Percentiles rank a stretch among this genome's conserved stretches.
Evolutionary conservation across 2,888 invertebrate genomes (phyloP).

Genomic region (Epinotia brunnichana): DNA sequence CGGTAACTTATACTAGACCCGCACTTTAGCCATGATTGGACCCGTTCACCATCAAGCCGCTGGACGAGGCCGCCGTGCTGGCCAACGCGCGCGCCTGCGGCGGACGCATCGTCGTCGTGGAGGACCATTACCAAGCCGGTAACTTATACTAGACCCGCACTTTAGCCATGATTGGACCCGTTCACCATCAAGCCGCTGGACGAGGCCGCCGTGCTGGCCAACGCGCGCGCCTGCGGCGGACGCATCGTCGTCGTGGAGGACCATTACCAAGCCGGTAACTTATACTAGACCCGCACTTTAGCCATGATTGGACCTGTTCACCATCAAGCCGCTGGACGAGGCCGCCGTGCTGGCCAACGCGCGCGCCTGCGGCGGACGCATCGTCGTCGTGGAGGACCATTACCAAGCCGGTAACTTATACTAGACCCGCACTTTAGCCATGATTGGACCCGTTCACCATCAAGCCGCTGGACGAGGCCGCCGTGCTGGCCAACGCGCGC

Average conservation of each 20-base stretch:
- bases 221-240: constrained; percentile 91
- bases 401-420: constrained; percentile 90
- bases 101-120: constrained; percentile 94
- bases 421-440: no score
- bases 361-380: constrained; percentile 89
- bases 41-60: constrained; percentile 97
- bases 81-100: constrained; percentile 90
- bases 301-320: constrained; percentile 92
- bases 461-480: constrained; percentile 94
- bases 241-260: constrained; percentile 97
- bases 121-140: constrained; percentile 98
- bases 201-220: constrained; percentile 87
- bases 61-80: constrained; percentile 91
- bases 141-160: constrained; percentile 43
- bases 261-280: constrained; percentile 94
- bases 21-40: constrained; percentile 83
- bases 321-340: constrained; percentile 96
- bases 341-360: constrained; percentile 90
- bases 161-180: constrained; percentile 86
- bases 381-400: constrained; percentile 98
- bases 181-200: constrained; percentile 99
- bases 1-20: constrained; percentile 75
- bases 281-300: no score
- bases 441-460: constrained; percentile 96
- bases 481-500: constrained; percentile 89